phyloP scores from a whole-genome alignment of 2,888 invertebrate genomes.

The Pammene fasciana region DNA sequence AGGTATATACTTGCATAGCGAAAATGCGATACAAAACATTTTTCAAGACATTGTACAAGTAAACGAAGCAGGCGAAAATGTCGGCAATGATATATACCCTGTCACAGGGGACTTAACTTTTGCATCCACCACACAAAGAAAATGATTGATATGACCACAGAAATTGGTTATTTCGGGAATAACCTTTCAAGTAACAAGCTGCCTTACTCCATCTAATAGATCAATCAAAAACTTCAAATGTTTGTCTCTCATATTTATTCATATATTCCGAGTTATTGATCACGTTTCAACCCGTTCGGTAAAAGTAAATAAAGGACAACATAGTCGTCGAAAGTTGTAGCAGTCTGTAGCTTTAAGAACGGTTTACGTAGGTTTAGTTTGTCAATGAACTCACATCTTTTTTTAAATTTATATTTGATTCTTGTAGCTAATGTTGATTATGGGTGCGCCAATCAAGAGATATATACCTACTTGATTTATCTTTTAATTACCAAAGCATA shows the following conservation, averaged over 20 bases:
- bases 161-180: constrained; percentile 35
- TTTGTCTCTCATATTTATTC: neutral
- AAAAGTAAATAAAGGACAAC: too few relatives aligned
- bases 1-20: constrained; percentile 18
- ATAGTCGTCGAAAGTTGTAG: too few relatives aligned
- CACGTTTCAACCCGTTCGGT: too few relatives aligned
- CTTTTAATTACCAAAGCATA: too few relatives aligned
- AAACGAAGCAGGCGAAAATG: constrained; percentile 25
- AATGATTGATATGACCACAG: constrained; percentile 33
- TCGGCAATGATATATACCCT: constrained; percentile 39
- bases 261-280: neutral
- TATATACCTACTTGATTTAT: too few relatives aligned
- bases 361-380: too few relatives aligned
- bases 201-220: constrained; percentile 9
- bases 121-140: constrained; percentile 36
- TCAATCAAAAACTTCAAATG: constrained; percentile 14
- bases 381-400: too few relatives aligned
- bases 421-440: too few relatives aligned
- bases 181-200: constrained; percentile 28
- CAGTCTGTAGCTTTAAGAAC: too few relatives aligned
- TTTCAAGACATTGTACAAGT: constrained; percentile 25
- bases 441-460: too few relatives aligned
- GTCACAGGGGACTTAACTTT: constrained; percentile 39
- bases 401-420: too few relatives aligned
- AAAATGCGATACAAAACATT: constrained; percentile 36